Conservation (phyloP, 2,888 invertebrate species). For the Cheilosia soror region DNA sequence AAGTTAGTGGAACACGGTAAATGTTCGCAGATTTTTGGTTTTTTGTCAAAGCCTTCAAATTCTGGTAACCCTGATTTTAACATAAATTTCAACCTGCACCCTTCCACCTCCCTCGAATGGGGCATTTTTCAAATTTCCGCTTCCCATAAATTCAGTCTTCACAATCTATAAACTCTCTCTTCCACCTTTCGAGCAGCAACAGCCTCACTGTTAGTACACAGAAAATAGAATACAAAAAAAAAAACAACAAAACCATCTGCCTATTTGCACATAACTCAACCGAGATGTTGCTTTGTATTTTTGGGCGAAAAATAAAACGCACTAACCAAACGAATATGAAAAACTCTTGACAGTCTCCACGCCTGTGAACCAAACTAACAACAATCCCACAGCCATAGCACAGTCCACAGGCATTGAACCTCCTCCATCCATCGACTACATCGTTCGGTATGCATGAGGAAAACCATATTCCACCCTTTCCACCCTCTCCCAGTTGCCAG, state of each 20-base stretch:
- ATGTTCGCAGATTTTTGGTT: no score
- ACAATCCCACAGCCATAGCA: conserved; percentile 12
- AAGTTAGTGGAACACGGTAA: no score
- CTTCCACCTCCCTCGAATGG: conserved; percentile 3
- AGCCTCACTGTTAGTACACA: not conserved
- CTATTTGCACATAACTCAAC: conserved; percentile 72
- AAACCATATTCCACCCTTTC: conserved; percentile 23
- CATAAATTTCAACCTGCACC: not conserved
- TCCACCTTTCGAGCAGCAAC: conserved; percentile 36
- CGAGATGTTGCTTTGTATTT: conserved; percentile 63
- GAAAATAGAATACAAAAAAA: conserved; percentile 10
- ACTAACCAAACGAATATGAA: conserved; percentile 33
- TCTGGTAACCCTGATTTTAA: not conserved
- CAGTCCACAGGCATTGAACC: conserved; percentile 22
- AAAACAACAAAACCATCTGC: conserved; percentile 63
- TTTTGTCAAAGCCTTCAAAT: not conserved
- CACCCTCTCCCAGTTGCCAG: not conserved
- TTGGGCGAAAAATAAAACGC: conserved; percentile 20
- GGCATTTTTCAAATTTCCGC: conserved; percentile 72
- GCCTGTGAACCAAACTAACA: conserved; percentile 18
- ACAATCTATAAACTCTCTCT: conserved; percentile 64
- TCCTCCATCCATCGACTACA: conserved; percentile 21
- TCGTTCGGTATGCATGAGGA: conserved; percentile 63
- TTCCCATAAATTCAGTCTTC: conserved; percentile 58
- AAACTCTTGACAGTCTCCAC: conserved; percentile 55